These are phyloP conservation scores for Saccopteryx bilineata DNA, from an alignment of 2,113 vertebrate species.

Conservation along the genomic window DNA sequence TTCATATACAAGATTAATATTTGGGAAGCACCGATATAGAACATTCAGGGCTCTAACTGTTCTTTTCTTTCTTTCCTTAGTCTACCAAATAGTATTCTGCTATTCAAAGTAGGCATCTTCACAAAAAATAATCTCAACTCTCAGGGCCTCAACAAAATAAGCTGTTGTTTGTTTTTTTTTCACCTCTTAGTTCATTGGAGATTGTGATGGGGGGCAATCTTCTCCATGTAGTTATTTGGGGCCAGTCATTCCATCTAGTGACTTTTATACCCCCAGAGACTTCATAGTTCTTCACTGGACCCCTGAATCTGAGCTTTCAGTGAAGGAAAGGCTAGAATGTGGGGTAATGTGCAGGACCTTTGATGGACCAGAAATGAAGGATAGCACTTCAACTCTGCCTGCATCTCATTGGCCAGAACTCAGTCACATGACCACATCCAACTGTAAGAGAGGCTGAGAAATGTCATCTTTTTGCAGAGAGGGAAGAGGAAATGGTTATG, in stretches of 20 bases:
- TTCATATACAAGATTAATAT: neutral
- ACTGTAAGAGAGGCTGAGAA: neutral
- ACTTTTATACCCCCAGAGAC: neutral
- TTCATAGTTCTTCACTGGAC: neutral
- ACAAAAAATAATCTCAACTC: neutral
- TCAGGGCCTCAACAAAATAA: neutral
- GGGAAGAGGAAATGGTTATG: neutral
- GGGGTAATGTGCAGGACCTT: neutral
- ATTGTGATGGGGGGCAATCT: rapidly evolving
- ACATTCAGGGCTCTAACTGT: neutral
- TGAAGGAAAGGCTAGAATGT: neutral
- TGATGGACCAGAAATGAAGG: neutral
- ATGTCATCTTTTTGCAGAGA: neutral
- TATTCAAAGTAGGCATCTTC: neutral
- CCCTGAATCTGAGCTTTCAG: slow-evolving; percentile 4
- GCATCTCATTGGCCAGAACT: neutral
- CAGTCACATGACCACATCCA: neutral
- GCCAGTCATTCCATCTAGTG: neutral
- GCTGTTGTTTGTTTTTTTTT: neutral
- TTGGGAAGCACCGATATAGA: neutral
- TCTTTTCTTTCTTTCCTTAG: neutral
- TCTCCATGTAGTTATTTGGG: neutral
- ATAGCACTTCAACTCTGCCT: rapidly evolving
- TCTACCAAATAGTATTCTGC: neutral
- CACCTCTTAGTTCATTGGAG: neutral